phyloP scores from a whole-genome alignment of 2,113 vertebrate genomes.

The Polyodon spathula region DNA sequence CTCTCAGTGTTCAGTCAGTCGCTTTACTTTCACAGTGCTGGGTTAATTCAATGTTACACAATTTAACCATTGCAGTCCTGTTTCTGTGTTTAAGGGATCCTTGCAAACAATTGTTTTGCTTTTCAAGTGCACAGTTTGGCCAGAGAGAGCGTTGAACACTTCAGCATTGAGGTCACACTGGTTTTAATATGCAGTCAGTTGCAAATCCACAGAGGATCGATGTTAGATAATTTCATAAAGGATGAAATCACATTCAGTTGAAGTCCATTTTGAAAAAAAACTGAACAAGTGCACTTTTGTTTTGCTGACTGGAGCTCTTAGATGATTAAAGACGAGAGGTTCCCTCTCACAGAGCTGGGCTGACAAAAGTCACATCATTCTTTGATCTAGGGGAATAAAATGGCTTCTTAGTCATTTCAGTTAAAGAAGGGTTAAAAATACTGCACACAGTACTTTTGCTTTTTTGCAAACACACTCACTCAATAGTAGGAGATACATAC shows the following conservation, averaged over 20 bases:
- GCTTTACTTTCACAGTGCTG: no score
- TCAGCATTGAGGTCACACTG: not conserved
- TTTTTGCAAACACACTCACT: no score
- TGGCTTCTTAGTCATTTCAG: not conserved
- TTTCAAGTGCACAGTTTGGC: not conserved
- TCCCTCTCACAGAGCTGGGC: not conserved
- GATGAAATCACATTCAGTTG: not conserved
- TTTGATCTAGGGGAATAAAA: constrained; percentile 44
- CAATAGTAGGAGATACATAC: no score
- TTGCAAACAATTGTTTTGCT: constrained; percentile 1
- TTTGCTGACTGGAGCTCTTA: constrained; percentile 16
- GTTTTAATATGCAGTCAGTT: not conserved
- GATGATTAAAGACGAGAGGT: constrained; percentile 2
- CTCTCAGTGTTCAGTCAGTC: constrained; percentile 11
- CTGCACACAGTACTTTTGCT: no score
- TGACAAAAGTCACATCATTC: constrained; percentile 31
- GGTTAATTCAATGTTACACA: no score
- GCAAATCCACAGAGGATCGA: not conserved
- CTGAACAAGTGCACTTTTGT: constrained; percentile 38
- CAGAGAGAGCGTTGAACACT: not conserved
- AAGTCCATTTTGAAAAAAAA: not conserved
- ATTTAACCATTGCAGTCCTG: no score
- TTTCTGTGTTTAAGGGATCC: not conserved
- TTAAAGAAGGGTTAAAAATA: not conserved
- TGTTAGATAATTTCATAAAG: not conserved